These are phyloP conservation scores for Uromys caudimaculatus DNA, from an alignment of 2,797 vertebrate genomes.

Conservation along the genomic window DNA sequence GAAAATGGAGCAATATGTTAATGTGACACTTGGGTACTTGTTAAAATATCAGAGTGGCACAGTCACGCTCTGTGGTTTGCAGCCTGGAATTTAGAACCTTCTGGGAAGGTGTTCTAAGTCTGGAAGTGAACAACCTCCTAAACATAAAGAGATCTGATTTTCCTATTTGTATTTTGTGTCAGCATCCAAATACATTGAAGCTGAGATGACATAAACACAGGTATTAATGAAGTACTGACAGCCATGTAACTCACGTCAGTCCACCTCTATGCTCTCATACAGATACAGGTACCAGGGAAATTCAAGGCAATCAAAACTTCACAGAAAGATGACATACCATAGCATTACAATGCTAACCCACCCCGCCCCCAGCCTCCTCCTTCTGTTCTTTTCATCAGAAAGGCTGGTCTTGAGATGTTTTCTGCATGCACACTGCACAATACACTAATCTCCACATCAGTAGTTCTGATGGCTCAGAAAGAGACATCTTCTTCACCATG, in stretches of 20 bases:
- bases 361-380: background rate
- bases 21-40: background rate
- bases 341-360: background rate
- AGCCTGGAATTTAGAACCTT: conserved; percentile 27
- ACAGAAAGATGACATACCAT: background rate
- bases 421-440: background rate
- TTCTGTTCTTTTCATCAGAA: background rate
- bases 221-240: background rate
- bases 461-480: conserved; percentile 9
- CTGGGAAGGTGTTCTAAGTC: background rate
- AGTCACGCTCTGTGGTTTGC: background rate
- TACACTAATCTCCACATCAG: background rate
- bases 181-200: conserved; percentile 39
- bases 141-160: background rate
- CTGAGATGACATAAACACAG: background rate
- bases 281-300: background rate
- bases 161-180: background rate
- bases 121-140: background rate
- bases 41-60: background rate
- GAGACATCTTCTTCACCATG: background rate
- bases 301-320: background rate
- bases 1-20: background rate
- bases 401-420: background rate
- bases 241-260: background rate
- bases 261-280: background rate